Evolutionary conservation across 2,113 vertebrate species (phyloP), one percentile per base, ranked within the genome.

Genomic region (Dromas ardeola): DNA sequence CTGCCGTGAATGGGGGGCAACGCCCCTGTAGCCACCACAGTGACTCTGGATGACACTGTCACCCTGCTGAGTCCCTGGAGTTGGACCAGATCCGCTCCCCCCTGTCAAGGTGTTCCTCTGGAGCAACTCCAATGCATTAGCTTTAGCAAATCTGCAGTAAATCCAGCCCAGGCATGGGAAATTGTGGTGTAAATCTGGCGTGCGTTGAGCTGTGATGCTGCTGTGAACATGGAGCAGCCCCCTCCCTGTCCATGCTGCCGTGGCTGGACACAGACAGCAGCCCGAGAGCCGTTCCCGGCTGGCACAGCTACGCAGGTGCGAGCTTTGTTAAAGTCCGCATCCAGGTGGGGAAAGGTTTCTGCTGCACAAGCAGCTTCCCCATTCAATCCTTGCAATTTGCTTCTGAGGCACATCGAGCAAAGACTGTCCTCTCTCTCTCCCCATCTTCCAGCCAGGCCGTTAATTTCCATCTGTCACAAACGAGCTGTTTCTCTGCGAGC

Each of bases 201-300:
- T 2, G 69, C 19, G 23, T 1, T 30, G 65, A 38, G 53, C 45
- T n/a, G 34, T 21, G 20, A 21, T 27, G 3, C 10, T 56, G 77
- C 78, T 58, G 50, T 9, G 81, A 81, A 3, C 18, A 19, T 0
- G 0, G 53, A 55, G 66, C 59, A 74, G 70, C 30, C 17, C n/a
- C 0, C 5, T 27, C 43, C 56, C 13, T 21, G 30, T 34, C 71
- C 4, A 0, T 6, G 49, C 72, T 23, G 50, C 26, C 0, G 15
- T 6, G 50, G 21, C 42, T 34, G 71, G 67, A 17, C 34, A 26
- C 27, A 19, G 32, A 26, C 40, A 23, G 29, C 40, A 49, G 21
- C 49, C 30, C 58, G 8, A 38, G 49, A 9, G 26, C 9, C 3
- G 0, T 42, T 71, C 43, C 40, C 1, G 1, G 23, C 47, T 15